These are phyloP conservation scores for Periplaneta americana DNA, from an alignment of 1,140 invertebrate species.

Conservation along the genomic window DNA sequence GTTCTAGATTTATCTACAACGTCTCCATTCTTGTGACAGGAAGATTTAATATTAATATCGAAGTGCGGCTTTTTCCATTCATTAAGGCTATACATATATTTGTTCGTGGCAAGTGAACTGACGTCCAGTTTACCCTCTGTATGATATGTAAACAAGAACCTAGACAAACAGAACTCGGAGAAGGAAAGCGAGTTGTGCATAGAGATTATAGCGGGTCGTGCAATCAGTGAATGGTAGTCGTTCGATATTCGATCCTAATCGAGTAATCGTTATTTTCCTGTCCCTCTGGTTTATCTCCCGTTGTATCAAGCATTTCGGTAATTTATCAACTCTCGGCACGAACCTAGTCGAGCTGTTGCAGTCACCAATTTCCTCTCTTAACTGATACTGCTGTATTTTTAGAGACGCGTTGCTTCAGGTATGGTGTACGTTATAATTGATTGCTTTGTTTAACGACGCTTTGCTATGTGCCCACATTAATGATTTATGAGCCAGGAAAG, in stretches of 20 bases:
- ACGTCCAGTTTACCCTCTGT: not conserved
- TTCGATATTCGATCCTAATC: not conserved
- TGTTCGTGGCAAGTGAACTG: not conserved
- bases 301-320: not conserved
- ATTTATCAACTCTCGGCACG: not conserved
- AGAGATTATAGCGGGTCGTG: not conserved
- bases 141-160: not conserved
- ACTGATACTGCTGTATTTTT: not conserved
- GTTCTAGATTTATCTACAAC: not conserved
- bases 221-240: not conserved
- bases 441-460: not conserved
- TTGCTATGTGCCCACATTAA: too few species aligned
- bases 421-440: not conserved
- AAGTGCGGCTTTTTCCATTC: not conserved
- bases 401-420: not conserved
- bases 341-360: not conserved
- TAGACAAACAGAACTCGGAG: not conserved
- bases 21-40: not conserved
- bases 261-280: not conserved
- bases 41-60: not conserved
- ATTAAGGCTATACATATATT: not conserved
- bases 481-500: too few species aligned
- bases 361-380: not conserved
- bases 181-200: not conserved
- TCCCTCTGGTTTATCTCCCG: not conserved